phyloP scores from a whole-genome alignment of 1,140 invertebrate genomes.

The Micrasema longulum region DNA sequence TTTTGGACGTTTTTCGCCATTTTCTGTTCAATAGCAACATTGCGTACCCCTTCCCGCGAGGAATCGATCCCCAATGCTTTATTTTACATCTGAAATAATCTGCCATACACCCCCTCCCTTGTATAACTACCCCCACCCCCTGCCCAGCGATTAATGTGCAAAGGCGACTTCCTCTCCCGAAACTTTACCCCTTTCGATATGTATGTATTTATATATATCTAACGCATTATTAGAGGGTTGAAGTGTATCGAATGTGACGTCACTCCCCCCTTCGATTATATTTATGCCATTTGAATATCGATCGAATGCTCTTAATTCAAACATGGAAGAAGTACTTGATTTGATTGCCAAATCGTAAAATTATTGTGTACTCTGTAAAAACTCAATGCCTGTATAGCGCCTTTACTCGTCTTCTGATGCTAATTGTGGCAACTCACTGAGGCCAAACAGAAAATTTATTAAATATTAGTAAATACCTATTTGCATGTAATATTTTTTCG shows the following conservation, averaged over 20 bases:
- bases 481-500: no score
- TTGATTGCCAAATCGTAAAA: no score
- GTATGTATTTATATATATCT: not conserved
- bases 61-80: conserved; percentile 43
- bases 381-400: no score
- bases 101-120: conserved; percentile 40
- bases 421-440: no score
- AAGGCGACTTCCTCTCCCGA: conserved; percentile 38
- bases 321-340: conserved; percentile 21
- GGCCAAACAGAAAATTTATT: no score
- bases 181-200: conserved; percentile 43
- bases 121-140: conserved; percentile 45
- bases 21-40: conserved; percentile 25
- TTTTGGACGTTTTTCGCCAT: no score
- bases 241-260: conserved; percentile 39
- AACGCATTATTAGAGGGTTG: not conserved
- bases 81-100: conserved; percentile 46
- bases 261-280: conserved; percentile 6
- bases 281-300: conserved; percentile 19
- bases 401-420: no score
- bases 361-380: no score
- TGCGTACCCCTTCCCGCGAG: conserved; percentile 17
- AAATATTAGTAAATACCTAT: no score
- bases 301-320: conserved; percentile 32
- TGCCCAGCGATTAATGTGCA: conserved; percentile 23